Evolutionary conservation across 2,113 vertebrate genomes (phyloP).

Genomic region (Hippocampus abdominalis): DNA sequence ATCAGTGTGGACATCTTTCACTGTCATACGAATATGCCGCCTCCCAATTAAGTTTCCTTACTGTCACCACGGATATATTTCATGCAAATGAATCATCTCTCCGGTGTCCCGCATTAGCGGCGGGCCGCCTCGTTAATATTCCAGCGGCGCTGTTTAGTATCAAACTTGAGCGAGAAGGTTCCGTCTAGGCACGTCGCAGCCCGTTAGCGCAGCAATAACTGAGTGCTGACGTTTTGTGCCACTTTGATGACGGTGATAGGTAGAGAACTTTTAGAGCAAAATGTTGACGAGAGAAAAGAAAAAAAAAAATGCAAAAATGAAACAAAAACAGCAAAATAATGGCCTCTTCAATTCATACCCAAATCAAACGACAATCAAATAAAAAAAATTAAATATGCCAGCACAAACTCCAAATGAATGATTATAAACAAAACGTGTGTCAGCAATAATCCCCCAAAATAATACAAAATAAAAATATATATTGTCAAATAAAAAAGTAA

Average conservation of each 20-base stretch:
- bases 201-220: not conserved
- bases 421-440: no score
- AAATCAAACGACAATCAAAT: no score
- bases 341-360: no score
- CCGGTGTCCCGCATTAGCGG: not conserved
- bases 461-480: no score
- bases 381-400: no score
- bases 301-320: not conserved
- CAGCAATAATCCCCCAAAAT: no score
- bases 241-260: not conserved
- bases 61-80: constrained; percentile 13
- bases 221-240: not conserved
- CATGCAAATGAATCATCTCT: constrained; percentile 11
- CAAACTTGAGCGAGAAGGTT: not conserved
- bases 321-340: no score
- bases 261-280: not conserved
- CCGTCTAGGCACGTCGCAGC: constrained; percentile 4
- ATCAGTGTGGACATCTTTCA: constrained; percentile 11
- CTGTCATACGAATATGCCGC: constrained; percentile 8
- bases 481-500: no score
- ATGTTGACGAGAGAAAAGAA: not conserved
- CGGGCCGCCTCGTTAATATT: not conserved
- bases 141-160: constrained; percentile 12
- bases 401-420: no score
- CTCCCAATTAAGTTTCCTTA: constrained; percentile 1